phyloP scores from a whole-genome alignment of 2,113 vertebrate genomes.

The Notarius lentiginosus region DNA sequence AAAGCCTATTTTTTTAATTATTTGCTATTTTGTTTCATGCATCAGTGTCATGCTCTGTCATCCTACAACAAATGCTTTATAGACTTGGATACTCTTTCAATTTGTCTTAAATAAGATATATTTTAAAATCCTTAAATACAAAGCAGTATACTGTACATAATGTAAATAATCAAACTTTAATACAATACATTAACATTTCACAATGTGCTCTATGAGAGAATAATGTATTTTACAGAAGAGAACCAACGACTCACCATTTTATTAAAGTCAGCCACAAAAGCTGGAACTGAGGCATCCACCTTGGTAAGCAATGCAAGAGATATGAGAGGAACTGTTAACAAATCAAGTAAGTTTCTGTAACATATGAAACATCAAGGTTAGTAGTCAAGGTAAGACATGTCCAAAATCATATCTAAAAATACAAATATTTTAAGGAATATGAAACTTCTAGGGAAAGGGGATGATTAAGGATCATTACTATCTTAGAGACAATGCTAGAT shows the following conservation, averaged over 20 bases:
- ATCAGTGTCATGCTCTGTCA: background rate
- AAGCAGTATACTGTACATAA: background rate
- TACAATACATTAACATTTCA: background rate
- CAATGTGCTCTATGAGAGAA: slow-evolving; percentile 17
- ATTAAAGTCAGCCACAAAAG: slow-evolving; percentile 77
- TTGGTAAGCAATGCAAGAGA: slow-evolving; percentile 50
- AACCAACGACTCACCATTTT: slow-evolving; percentile 77
- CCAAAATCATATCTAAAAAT: slow-evolving; percentile 3
- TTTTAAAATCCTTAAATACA: background rate
- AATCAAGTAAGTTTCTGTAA: slow-evolving; percentile 2
- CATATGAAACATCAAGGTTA: slow-evolving; percentile 7
- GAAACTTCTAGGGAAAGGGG: slow-evolving; percentile 32
- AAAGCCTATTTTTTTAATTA: too few species aligned
- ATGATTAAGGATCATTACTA: slow-evolving; percentile 33
- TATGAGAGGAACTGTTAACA: slow-evolving; percentile 22
- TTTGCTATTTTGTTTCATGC: background rate
- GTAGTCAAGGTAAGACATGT: background rate
- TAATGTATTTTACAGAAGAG: slow-evolving; percentile 38
- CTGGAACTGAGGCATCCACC: slow-evolving; percentile 72
- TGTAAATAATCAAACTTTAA: background rate
- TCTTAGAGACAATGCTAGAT: background rate
- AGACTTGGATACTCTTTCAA: background rate
- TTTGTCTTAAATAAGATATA: background rate
- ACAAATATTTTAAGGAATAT: slow-evolving; percentile 12
- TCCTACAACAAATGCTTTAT: background rate